Conservation (phyloP, 2,113 vertebrate genomes). For the Pseudopodoces humilis region DNA sequence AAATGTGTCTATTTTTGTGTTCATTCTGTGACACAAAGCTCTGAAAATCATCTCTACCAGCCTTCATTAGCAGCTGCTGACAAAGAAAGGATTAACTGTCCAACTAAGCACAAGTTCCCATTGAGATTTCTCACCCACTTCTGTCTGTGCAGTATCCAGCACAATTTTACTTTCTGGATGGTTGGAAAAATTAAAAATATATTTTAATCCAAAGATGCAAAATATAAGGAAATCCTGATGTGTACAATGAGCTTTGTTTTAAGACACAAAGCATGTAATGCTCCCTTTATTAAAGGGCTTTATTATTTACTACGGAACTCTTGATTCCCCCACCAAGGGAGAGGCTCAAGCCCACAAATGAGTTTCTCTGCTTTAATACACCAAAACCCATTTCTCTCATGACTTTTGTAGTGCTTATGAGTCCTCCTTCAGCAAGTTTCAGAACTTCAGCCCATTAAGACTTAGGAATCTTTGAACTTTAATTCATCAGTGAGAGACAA, state of each 20-base stretch:
- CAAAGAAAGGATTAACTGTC: background rate
- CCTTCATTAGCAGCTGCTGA: background rate
- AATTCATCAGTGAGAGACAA: background rate
- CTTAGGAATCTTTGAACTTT: background rate
- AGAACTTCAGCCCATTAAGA: background rate
- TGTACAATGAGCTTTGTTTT: background rate
- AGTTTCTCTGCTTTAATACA: background rate
- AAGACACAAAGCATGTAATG: background rate
- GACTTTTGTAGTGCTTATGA: accelerated
- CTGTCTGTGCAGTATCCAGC: background rate
- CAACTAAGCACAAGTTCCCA: background rate
- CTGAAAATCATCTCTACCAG: background rate
- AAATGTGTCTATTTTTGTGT: background rate
- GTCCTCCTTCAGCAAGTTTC: background rate
- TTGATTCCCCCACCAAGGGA: background rate
- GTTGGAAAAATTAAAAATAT: background rate
- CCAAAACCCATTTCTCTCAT: background rate
- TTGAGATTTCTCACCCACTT: background rate
- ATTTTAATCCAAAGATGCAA: background rate
- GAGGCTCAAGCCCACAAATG: background rate
- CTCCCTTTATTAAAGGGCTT: background rate
- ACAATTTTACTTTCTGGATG: background rate
- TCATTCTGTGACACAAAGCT: background rate
- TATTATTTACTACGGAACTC: background rate
- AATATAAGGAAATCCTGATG: background rate